Evolutionary conservation across 2,888 invertebrate species (phyloP).

Genomic region (Mystacides longicornis): DNA sequence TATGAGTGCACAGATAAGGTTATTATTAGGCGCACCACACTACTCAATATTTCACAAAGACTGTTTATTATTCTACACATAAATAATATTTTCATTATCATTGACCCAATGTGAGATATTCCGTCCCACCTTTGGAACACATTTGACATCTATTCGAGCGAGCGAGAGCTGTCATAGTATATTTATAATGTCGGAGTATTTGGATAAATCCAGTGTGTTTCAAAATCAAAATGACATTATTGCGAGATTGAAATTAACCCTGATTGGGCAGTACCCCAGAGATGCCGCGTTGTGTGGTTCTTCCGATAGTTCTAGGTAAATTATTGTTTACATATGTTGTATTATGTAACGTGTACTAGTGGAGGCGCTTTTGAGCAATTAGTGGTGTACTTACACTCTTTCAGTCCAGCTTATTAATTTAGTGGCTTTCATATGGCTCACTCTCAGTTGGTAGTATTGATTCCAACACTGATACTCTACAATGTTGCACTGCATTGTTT

Average conservation of each 20-base stretch:
- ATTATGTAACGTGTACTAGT: too few species aligned
- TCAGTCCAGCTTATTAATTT: too few species aligned
- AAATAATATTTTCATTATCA: neutral
- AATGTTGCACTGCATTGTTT: too few species aligned
- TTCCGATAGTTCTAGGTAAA: neutral
- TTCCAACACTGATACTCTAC: too few species aligned
- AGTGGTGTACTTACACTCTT: too few species aligned
- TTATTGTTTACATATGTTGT: neutral
- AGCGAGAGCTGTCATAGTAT: neutral
- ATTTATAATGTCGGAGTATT: neutral
- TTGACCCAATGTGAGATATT: neutral
- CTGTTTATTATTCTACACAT: too few species aligned
- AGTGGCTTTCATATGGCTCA: too few species aligned
- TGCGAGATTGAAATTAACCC: neutral
- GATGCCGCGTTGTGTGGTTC: neutral
- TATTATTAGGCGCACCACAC: too few species aligned
- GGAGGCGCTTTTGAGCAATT: too few species aligned
- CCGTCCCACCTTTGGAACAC: neutral
- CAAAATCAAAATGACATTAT: neutral
- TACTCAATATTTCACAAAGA: too few species aligned
- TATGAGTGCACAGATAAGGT: too few species aligned
- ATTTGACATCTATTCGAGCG: neutral
- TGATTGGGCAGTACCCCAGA: neutral
- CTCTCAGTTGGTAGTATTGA: too few species aligned
- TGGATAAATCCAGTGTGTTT: neutral